Conservation (phyloP, 2,888 invertebrate genomes). For the Electrophaes corylata region DNA sequence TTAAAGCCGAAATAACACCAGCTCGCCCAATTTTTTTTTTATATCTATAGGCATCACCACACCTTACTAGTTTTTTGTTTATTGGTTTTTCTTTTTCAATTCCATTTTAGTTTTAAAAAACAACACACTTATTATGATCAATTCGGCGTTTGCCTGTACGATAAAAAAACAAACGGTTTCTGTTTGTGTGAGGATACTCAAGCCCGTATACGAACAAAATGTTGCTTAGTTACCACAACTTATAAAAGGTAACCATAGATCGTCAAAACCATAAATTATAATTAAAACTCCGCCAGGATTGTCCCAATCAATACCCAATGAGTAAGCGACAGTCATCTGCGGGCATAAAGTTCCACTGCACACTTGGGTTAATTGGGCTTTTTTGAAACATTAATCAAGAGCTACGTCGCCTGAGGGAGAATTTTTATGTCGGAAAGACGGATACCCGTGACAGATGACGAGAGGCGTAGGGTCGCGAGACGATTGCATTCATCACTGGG, state of each 20-base stretch:
- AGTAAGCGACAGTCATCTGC: conserved; percentile 43
- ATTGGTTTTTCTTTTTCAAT: no score
- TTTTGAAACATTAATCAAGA: conserved; percentile 81
- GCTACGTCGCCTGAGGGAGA: conserved; percentile 66
- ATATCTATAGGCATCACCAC: no score
- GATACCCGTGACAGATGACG: conserved; percentile 71
- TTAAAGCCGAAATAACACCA: no score
- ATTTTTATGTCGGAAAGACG: conserved; percentile 71
- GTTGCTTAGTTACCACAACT: neutral
- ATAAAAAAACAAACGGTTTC: no score
- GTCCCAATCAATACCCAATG: conserved; percentile 35
- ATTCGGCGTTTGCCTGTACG: no score
- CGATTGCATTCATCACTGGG: conserved; percentile 66
- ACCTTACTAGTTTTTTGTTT: no score
- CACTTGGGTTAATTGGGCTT: conserved; percentile 75
- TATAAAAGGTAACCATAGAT: conserved; percentile 3
- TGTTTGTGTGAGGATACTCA: neutral
- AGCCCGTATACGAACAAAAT: conserved; percentile 16
- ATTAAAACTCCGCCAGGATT: conserved; percentile 18
- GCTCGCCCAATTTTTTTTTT: no score
- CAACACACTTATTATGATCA: no score
- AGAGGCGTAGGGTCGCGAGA: conserved; percentile 54
- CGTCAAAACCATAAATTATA: conserved; percentile 25
- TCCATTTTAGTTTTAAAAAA: no score
- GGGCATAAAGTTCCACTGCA: conserved; percentile 68